Evolutionary conservation across 92 coral and sea anemone species (phyloP), one percentile per base, ranked within the genome.

Genomic region (Epizoanthus rinbou): DNA sequence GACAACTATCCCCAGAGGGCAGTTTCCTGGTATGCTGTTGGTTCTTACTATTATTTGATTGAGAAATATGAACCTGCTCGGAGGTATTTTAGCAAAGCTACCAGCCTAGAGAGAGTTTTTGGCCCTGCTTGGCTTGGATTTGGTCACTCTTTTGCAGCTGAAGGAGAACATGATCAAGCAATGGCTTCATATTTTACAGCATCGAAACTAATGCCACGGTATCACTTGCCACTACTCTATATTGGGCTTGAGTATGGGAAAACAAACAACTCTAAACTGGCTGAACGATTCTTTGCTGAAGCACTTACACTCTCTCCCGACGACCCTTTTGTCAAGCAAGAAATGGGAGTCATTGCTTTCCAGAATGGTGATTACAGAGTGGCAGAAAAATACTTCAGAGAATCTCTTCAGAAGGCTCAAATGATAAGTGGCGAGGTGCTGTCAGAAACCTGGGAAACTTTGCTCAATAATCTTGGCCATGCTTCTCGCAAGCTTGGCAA

Each of bases 101-200:
- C 99, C 54, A 85, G 90, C 24, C 78, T 94, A 57, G 99, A 97
- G 47, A 87, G 91, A 24, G 91, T 92, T 37, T 97, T 91, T 90
- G 99, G 99, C 41, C 95, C 97, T 45, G 99, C 99, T 54, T 97
- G 99, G 99, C 91, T 97, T 79, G 98, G 95, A 57, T 97, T 97
- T 89, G 99, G 99, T 16, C 99, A 97, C 80, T 92, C 99, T 3
- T 97, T 97, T 88, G 99, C 99, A 2, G 97, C 94, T 33, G 99
- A 97, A 87, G 99, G 98, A 6, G 99, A 97, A 52, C 99, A 97
- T 83, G 99, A 96, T 74, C 99, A 96, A 83, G 99, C 99, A 59
- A 96, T 96, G 99, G 98, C 99, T 68, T 95, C 99, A 24, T 96
- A 96, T 75, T 96, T 96, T 65, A 91, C 97, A 54, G 98, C 99